Percentiles rank a stretch among this genome's conserved stretches.
Evolutionary conservation across 2,113 vertebrate genomes (phyloP).

Genomic region (Mesembrinibis cayennensis): DNA sequence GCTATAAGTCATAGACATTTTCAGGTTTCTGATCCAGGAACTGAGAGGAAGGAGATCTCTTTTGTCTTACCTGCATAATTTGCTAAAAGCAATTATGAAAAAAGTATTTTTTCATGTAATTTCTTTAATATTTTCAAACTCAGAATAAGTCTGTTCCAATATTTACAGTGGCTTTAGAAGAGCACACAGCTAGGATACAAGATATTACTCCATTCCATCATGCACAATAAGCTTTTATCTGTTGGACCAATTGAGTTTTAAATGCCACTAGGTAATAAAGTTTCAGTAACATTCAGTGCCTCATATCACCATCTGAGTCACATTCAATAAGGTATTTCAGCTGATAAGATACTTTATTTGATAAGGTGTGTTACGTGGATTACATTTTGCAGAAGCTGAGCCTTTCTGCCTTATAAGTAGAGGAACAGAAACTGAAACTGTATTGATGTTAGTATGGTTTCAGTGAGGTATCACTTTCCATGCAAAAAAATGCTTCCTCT

Average conservation of each 20-base stretch:
- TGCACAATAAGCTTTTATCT: not conserved
- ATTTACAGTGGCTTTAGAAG: not conserved
- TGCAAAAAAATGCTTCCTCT: not conserved
- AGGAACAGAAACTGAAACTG: not conserved
- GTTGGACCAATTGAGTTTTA: not conserved
- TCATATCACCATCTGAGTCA: not conserved
- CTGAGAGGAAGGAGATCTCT: not conserved
- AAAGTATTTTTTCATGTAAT: not conserved
- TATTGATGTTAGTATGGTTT: not conserved
- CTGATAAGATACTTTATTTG: not conserved
- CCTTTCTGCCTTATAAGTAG: not conserved
- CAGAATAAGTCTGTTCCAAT: not conserved
- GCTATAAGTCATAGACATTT: not conserved
- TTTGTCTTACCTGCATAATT: not conserved
- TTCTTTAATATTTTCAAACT: not conserved
- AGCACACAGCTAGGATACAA: not conserved
- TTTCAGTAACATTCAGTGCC: not conserved
- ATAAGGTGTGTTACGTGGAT: not conserved
- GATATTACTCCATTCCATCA: not conserved
- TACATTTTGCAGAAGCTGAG: not conserved
- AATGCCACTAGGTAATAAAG: not conserved
- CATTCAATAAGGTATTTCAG: not conserved
- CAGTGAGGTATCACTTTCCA: not conserved
- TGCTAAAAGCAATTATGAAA: not conserved
- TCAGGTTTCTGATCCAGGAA: not conserved